Evolutionary conservation across 2,113 vertebrate genomes (phyloP), one percentile per base, ranked within the genome.

Genomic region (Recurvirostra avosetta): DNA sequence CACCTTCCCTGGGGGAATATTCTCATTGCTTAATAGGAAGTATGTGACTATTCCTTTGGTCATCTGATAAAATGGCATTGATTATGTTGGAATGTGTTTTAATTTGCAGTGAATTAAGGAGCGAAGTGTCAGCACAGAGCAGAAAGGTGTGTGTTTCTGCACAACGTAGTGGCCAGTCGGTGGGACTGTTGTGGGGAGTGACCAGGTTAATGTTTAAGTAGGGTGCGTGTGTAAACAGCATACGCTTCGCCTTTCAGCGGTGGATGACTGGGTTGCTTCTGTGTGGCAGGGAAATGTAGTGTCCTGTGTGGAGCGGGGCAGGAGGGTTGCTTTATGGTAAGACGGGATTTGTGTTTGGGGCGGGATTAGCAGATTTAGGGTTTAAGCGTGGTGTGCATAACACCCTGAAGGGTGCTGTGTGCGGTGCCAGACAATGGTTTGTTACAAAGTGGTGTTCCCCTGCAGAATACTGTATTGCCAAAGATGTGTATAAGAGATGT

Each of bases 91-190:
- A 11, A 11, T 20, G 13, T 34, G 11, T 38, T 58, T 43, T 41
- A 13, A 25, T 52, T 40, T 34, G 13, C 7, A 3, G 2, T 15
- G 27, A 23, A 6, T 23, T 47, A 25, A 11, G 18, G 52, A 41
- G 68, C 17, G 3, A 6, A 26, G 52, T 21, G 13, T 41, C 4
- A 1, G 36, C 2, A 1, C 1, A 12, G 62, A 32, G 61, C 23
- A 34, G 52, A 29, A 56, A 2, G 41, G 22, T 8, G 2, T 25
- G 34, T 65, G 8, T 30, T 55, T 15, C 17, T 15, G 20, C 11
- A 1, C 11, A 1, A 6, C 4, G 2, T 13, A 8, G 9, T 8
- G 16, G 36, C 50, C 13, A 1, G 12, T 30, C 15, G 1, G 4
- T 5, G 12, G 49, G 15, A 12, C 22, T 19, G 52, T 45, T 16